Evolutionary conservation across 2,888 invertebrate species (phyloP).

Genomic region (Tuta absoluta): DNA sequence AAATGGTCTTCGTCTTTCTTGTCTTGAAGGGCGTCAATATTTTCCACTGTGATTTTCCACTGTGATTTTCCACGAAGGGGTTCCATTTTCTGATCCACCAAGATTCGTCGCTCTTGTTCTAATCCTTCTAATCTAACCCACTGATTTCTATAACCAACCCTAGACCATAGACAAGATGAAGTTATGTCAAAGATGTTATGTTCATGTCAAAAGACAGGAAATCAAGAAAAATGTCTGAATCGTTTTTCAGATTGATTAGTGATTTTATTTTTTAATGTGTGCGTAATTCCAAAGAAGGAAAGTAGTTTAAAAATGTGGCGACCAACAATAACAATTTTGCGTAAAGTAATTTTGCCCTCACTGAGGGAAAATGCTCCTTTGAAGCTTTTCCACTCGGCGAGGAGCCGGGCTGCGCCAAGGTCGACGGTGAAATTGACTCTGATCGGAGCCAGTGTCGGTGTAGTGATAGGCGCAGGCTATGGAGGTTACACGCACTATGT

Average conservation of each 20-base stretch:
- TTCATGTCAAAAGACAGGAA: too few relatives aligned
- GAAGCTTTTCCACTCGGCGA: conserved; percentile 61
- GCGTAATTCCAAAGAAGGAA: background rate
- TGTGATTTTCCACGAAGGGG: too few relatives aligned
- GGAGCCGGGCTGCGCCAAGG: conserved; percentile 56
- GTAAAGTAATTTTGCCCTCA: conserved; percentile 59
- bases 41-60: too few relatives aligned
- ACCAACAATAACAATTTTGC: conserved; percentile 58
- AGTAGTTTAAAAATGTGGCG: conserved; percentile 63
- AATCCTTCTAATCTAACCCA: too few relatives aligned
- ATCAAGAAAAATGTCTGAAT: background rate
- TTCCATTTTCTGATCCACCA: too few relatives aligned
- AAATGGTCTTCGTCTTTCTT: too few relatives aligned
- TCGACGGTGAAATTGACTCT: conserved; percentile 77
- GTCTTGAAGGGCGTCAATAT: too few relatives aligned
- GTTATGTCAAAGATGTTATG: too few relatives aligned
- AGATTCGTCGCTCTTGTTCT: too few relatives aligned
- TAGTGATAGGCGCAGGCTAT: conserved; percentile 79
- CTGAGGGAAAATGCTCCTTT: conserved; percentile 55
- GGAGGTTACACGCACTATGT: conserved; percentile 77
- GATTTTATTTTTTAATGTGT: background rate
- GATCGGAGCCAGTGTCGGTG: conserved; percentile 82
- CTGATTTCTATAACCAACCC: too few relatives aligned
- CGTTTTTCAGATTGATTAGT: background rate
- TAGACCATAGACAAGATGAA: too few relatives aligned